These are phyloP conservation scores for Athalia circularis DNA, from an alignment of 2,888 invertebrate species.

Conservation along the genomic window DNA sequence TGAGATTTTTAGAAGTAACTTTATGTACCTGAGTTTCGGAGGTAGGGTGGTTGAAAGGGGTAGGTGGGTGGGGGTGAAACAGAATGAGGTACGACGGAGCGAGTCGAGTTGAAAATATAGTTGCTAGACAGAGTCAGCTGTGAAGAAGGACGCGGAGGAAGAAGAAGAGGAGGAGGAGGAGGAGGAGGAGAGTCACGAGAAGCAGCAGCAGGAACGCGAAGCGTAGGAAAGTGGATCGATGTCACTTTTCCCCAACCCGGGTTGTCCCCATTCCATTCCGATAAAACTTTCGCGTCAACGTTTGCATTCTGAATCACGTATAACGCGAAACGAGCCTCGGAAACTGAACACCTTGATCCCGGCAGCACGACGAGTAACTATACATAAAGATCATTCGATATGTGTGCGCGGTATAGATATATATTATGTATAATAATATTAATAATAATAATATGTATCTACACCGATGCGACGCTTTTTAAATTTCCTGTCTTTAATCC, in stretches of 20 bases:
- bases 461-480: background rate
- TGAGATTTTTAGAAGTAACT: too few relatives aligned
- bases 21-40: too few relatives aligned
- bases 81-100: too few relatives aligned
- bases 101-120: too few relatives aligned
- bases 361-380: slow-evolving; percentile 7
- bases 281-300: slow-evolving; percentile 43
- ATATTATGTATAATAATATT: too few relatives aligned
- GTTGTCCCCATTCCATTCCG: slow-evolving; percentile 39
- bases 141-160: background rate
- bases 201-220: background rate
- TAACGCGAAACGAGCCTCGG: slow-evolving; percentile 35
- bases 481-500: slow-evolving; percentile 3
- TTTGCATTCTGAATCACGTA: slow-evolving; percentile 44
- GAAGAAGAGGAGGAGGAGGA: background rate
- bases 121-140: background rate
- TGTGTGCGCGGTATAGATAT: too few relatives aligned
- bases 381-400: too few relatives aligned
- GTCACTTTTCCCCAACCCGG: slow-evolving; percentile 29
- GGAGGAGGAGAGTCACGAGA: background rate
- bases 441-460: too few relatives aligned
- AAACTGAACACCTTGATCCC: slow-evolving; percentile 40
- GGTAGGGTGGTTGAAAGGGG: too few relatives aligned
- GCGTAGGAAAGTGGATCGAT: slow-evolving; percentile 42
- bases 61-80: too few relatives aligned